Base-by-base conservation (phyloP, 2,113 vertebrate genomes). In the Craseonycteris thonglongyai region DNA sequence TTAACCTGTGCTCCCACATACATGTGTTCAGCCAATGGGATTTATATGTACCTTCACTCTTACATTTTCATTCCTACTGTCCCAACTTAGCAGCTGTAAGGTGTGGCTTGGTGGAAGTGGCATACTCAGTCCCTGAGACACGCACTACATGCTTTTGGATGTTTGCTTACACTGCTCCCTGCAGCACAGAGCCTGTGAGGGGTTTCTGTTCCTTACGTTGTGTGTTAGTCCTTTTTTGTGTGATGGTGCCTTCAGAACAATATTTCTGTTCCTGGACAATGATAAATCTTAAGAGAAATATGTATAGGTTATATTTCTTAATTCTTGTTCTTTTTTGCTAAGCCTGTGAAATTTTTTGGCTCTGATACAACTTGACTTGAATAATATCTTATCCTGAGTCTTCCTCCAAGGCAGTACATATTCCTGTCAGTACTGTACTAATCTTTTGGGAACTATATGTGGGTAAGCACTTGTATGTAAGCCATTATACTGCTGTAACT, bases 361-460 rank as follows among this genome's bases (percentile, higher is more conserved):
- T 96, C 75, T 95, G 92, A 95, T 95, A 93, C 84, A 95, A 96
- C 92, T 96, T 97, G 90, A 97, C 97, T 96, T 97, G 95, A 97
- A 96, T 96, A 95, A 93, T 97, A 88, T 51, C 88, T 95, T 97
- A 95, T 88, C 95, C 92, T 14, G 76, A 96, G 96, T 97, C 96
- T 97, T 97, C 97, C 97, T 97, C 90, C 84, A 90, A 95, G 95
- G 95, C 93, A 93, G 96, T 85, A 30, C 38, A 10, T 95, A 82
- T 74, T 91, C 79, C 92, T 97, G 96, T 96, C 90, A 75, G 81
- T 92, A 96, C 93, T 97, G 92, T 96, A 94, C 93, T 92, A 66
- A 82, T 95, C 84, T 94, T 97, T 90, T 85, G 95, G 88, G 92
- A 96, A 90, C 88, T 92, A 95, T 95, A 69, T 90, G 90, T 97